Base-by-base conservation (phyloP, 2,888 invertebrate species). In the Drosophila colorata region DNA sequence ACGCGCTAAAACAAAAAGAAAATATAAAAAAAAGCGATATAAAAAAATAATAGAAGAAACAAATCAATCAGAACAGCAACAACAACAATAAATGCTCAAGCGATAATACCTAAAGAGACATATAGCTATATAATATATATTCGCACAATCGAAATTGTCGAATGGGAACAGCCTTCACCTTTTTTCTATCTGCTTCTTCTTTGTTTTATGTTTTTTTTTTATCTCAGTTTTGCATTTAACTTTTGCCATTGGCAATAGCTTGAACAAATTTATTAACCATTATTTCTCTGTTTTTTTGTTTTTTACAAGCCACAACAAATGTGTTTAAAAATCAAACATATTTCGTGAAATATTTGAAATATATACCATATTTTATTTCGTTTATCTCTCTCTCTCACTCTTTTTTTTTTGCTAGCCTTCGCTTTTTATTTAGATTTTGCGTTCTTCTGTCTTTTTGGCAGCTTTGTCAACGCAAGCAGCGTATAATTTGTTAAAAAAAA, bases 401-500 rank as follows among this genome's bases (percentile, higher is more conserved):
- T 47, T 37, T 38, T 52, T 37, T 53, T 46, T 37, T 52, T 38
- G 28, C 33, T 56, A 61, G 47, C 68, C 75, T 72, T 74, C 69
- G 33, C 11, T 64, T 74, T 70, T 58, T 73, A 55, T 75, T 57
- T 67, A 41, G 47, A 38, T 47, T 9, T 20, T 40, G 64, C 51
- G 33, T 60, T 25, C 16, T 41, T 16, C 33, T 53, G 44, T 46
- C 33, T 64, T 67, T 52, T 65, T 75, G 75, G 72, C 78, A 72
- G 48, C 64, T 51, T 47, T 61, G 69, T 67, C 68, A 49, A 37
- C 46, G 59, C 35, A 16, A 43, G 59, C 72, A 65, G 52, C 55
- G 55, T 35, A 61, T 61, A 51, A 78, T 78, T 74, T 78, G 67
- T 65, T 56, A 43, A 61, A 74, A 56, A 52, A 53, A 14, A 57